Percentiles rank a stretch among this genome's conserved stretches.
phyloP scores from a whole-genome alignment of 2,888 invertebrate genomes.

The Helleia helle region DNA sequence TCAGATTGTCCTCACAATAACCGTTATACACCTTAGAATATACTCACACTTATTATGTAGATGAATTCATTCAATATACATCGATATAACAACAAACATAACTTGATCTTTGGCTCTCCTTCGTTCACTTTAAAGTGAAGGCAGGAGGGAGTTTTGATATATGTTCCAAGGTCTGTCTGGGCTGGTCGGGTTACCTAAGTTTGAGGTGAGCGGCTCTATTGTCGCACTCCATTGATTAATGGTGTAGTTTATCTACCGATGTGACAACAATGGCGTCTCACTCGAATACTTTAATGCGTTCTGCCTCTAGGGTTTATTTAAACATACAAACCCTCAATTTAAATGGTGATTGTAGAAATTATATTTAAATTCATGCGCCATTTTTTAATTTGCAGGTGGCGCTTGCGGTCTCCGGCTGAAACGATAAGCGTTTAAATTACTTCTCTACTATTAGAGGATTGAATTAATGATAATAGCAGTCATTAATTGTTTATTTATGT shows the following conservation, averaged over 20 bases:
- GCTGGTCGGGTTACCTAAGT: slow-evolving; percentile 34
- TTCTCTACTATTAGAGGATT: background rate
- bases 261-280: slow-evolving; percentile 67
- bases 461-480: background rate
- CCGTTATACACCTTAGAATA: slow-evolving; percentile 42
- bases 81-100: slow-evolving; percentile 29
- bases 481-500: background rate
- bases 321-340: slow-evolving; percentile 34
- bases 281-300: slow-evolving; percentile 59
- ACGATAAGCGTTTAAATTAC: background rate
- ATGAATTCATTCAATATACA: slow-evolving; percentile 43
- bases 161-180: slow-evolving; percentile 29
- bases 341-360: slow-evolving; percentile 36
- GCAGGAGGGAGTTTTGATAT: slow-evolving; percentile 12
- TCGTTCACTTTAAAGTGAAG: slow-evolving; percentile 9
- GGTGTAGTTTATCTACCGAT: slow-evolving; percentile 66
- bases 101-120: slow-evolving; percentile 25
- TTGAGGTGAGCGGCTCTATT: slow-evolving; percentile 60
- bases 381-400: background rate
- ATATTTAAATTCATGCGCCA: background rate
- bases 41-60: slow-evolving; percentile 44
- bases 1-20: slow-evolving; percentile 43
- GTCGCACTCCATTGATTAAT: slow-evolving; percentile 65
- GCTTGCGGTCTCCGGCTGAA: background rate
- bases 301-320: slow-evolving; percentile 56